phyloP scores from a whole-genome alignment of 2,888 invertebrate genomes.

The Callyntrura sp. region DNA sequence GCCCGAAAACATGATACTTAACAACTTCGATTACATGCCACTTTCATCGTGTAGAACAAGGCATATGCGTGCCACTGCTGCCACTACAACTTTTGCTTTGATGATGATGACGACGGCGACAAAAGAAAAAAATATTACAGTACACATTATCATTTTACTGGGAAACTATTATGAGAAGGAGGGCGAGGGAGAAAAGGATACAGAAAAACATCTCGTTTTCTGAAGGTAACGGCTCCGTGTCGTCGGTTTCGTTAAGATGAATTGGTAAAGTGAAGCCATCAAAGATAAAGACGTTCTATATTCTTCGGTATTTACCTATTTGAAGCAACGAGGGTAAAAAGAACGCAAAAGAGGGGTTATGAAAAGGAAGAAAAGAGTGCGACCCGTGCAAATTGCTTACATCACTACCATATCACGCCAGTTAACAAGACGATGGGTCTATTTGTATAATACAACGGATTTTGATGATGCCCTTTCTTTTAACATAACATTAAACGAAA shows the following conservation, averaged over 20 bases:
- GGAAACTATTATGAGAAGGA: too few species aligned
- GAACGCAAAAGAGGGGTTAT: not conserved
- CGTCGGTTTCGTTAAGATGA: not conserved
- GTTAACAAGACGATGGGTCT: not conserved
- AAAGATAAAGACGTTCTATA: not conserved
- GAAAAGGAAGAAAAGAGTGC: not conserved
- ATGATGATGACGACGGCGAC: not conserved
- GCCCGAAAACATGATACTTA: conserved; percentile 30
- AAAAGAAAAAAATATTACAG: conserved; percentile 22
- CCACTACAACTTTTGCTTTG: too few species aligned
- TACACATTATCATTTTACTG: conserved; percentile 11
- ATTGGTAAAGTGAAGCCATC: not conserved
- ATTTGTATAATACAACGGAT: not conserved
- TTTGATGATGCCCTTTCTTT: conserved; percentile 9
- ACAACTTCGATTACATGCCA: conserved; percentile 29
- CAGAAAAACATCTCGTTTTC: not conserved
- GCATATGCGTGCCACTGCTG: too few species aligned
- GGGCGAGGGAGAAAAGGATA: too few species aligned
- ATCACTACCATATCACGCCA: conserved; percentile 15
- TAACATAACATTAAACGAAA: not conserved
- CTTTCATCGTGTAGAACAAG: conserved; percentile 30
- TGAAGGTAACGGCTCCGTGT: not conserved
- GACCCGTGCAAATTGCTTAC: conserved; percentile 30
- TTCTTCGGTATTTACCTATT: not conserved
- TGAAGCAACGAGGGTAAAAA: not conserved